phyloP scores from a whole-genome alignment of 2,797 vertebrate genomes.

The Emydoidea blandingii region DNA sequence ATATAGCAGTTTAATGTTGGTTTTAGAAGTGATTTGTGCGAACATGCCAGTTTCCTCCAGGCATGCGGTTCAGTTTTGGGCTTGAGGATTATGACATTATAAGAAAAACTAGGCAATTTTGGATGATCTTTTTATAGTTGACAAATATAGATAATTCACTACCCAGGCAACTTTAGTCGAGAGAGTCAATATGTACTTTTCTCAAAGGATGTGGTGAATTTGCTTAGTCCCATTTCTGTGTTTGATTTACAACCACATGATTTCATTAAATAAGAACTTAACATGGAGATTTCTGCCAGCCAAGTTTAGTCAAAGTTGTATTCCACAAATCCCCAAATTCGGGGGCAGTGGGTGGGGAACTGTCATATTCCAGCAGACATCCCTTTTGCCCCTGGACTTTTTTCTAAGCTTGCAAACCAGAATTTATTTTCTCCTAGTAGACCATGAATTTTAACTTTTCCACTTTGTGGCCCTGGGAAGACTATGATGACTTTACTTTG shows the following conservation, averaged over 20 bases:
- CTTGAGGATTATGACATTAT: slow-evolving; percentile 8
- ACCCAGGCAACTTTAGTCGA: slow-evolving; percentile 46
- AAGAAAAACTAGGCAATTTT: slow-evolving; percentile 21
- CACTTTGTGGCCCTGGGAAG: slow-evolving; percentile 1
- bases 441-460: slow-evolving; percentile 62
- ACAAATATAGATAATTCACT: slow-evolving; percentile 67
- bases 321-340: slow-evolving; percentile 75
- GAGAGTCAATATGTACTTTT: slow-evolving; percentile 38
- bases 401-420: slow-evolving; percentile 47
- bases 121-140: slow-evolving; percentile 27
- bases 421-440: slow-evolving; percentile 62
- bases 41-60: neutral
- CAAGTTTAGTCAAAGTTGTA: slow-evolving; percentile 71
- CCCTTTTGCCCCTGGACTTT: slow-evolving; percentile 48
- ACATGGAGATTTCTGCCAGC: slow-evolving; percentile 68
- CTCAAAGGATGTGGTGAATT: slow-evolving; percentile 78
- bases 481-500: slow-evolving; percentile 33
- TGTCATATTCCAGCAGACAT: slow-evolving; percentile 71
- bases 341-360: slow-evolving; percentile 52
- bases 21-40: neutral
- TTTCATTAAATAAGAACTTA: slow-evolving; percentile 77
- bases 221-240: slow-evolving; percentile 76
- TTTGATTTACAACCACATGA: slow-evolving; percentile 81
- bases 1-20: neutral
- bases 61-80: slow-evolving; percentile 27